These are phyloP conservation scores for Pollenia angustigena DNA, from an alignment of 2,888 invertebrate genomes.

Conservation along the genomic window DNA sequence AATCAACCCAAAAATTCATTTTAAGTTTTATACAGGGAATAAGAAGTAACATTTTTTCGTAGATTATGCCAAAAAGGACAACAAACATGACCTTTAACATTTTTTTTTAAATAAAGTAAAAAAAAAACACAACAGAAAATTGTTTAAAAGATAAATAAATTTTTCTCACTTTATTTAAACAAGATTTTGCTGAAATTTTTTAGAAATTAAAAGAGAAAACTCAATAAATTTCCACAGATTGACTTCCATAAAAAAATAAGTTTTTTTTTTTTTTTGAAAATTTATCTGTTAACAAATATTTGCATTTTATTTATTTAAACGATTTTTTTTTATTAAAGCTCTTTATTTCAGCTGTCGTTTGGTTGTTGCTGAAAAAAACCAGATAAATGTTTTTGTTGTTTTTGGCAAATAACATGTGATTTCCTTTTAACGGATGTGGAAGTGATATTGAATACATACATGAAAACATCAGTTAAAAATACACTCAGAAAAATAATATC, in stretches of 20 bases:
- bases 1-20: constrained; percentile 24
- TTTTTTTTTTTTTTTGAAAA: not conserved
- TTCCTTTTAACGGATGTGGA: constrained; percentile 71
- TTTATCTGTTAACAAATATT: not conserved
- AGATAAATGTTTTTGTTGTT: constrained; percentile 52
- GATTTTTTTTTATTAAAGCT: constrained; percentile 36
- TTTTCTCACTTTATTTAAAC: not conserved
- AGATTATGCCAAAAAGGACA: not conserved
- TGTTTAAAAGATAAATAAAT: not conserved
- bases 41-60: not conserved
- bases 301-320: constrained; percentile 3
- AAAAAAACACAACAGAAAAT: not conserved
- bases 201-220: not conserved
- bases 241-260: not conserved
- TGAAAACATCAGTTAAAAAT: constrained; percentile 14
- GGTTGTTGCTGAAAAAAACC: constrained; percentile 1
- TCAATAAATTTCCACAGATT: constrained; percentile 16
- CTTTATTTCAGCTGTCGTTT: constrained; percentile 11
- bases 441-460: constrained; percentile 56
- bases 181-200: not conserved
- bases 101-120: not conserved
- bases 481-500: constrained; percentile 74
- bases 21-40: not conserved
- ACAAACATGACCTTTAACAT: not conserved
- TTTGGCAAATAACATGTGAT: constrained; percentile 68